Evolutionary conservation across 2,888 invertebrate species (phyloP), one percentile per base, ranked within the genome.

Genomic region (Brenthis ino): DNA sequence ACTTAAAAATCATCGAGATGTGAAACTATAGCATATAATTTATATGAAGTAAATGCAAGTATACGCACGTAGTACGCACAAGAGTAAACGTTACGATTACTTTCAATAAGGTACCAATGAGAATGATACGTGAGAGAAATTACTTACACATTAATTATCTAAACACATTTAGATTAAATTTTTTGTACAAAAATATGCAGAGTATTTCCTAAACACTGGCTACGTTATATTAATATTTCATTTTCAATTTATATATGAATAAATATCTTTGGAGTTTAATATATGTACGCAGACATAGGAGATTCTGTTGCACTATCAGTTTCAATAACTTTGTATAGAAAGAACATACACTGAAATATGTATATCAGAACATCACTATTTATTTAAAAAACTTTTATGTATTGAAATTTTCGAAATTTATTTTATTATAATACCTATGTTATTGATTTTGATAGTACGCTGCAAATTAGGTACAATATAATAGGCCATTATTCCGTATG

Each of bases 111-210:
- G 85, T 87, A 86, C 85, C 82, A 83, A 74, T 80, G 79, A 77
- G 76, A 74, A 81, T 84, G 85, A 86, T 87, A 87, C 79, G 83
- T 80, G 79, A 78, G 70, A 72, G 70, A 74, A 61, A 68, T 75
- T 74, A 75, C 74, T 78, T 81, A 78, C 75, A 51, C 74, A 51
- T 60, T 72, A 78, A 76, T 76, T 80, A 77, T 64, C 77, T 79
- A 82, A 80, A 79, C 76, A 80, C 77, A 75, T 76, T 78, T 78
- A 82, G 82, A 82, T 80, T 80, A 80, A 79, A 79, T 74, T 77
- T 85, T 76, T 85, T 86, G 83, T 88, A 88, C 88, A 89, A 88
- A 88, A 89, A 88, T 89, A 88, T 85, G 86, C 83, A 79, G 81
- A 85, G 81, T 81, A 84, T 80, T 83, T 80, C 79, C 80, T 82